Percentiles rank a stretch among this genome's conserved stretches.
These are phyloP conservation scores for Bubo blakistoni DNA, from an alignment of 2,113 vertebrate species.

Conservation along the genomic window DNA sequence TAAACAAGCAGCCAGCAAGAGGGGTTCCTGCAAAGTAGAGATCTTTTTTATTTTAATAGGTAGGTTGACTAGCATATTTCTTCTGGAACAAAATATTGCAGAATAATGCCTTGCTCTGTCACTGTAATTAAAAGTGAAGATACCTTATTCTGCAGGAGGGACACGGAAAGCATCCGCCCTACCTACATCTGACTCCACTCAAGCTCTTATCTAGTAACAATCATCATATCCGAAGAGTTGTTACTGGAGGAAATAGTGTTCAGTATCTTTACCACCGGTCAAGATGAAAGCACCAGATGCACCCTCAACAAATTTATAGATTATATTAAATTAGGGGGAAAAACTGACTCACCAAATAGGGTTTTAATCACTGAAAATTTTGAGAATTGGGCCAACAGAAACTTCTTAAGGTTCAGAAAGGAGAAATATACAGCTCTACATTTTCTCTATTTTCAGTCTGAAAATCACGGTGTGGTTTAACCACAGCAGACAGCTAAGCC, in stretches of 20 bases:
- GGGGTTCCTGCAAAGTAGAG: neutral
- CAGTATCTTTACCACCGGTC: neutral
- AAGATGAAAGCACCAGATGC: neutral
- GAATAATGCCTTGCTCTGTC: neutral
- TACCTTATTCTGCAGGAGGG: neutral
- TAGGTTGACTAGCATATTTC: fast-evolving
- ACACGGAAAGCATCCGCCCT: neutral
- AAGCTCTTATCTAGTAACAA: neutral
- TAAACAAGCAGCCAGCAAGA: neutral
- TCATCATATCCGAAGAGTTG: fast-evolving
- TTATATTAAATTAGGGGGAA: neutral
- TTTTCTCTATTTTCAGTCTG: neutral
- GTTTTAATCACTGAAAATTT: neutral
- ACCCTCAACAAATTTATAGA: neutral
- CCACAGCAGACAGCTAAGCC: neutral
- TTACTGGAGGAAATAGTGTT: neutral
- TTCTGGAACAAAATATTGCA: neutral
- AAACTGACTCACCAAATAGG: neutral
- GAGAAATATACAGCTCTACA: neutral
- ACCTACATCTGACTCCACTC: neutral
- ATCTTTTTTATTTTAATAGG: neutral
- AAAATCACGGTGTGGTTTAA: neutral
- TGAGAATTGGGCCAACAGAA: neutral
- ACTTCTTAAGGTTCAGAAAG: neutral
- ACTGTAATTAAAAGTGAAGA: neutral